Evolutionary conservation across 2,113 vertebrate species (phyloP), one percentile per base, ranked within the genome.

Genomic region (Sciurus niger): DNA sequence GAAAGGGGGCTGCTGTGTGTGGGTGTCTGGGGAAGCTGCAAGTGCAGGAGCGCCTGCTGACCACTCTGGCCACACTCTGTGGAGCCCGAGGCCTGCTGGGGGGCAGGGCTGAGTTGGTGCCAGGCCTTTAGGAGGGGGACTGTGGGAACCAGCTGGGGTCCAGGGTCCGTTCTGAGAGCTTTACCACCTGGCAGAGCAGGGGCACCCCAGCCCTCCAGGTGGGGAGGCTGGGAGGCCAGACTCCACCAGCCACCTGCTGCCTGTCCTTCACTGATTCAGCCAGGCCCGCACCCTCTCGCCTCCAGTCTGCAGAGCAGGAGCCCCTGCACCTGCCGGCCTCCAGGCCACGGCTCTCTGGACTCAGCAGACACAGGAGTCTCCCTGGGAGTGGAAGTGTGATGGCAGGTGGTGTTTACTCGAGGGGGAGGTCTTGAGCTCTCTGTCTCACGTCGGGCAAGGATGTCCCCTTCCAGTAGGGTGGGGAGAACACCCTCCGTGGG

Each of bases 171-270:
- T n/a, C n/a, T 18, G 37, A 73, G 63, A 4, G 37, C 40, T 40
- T 40, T 7, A 17, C 20, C 24, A 72, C 84, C 78, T 58, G n/a
- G 63, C 5, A 9, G 63, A 8, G 8, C 40, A 32, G 20, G 46
- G 43, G 24, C 2, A 6, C 37, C 72, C 22, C 58, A 8, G 58
- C 8, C 32, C n/a, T 25, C 6, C 9, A 4, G n/a, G n/a, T 9
- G 32, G 46, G 13, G 2, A 5, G 65, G 25, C 30, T 11, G 65
- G 46, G 14, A 37, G 4, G 0, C 1, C 6, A 73, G 53, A 2
- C 28, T 2, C 0, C 2, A 7, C 67, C 30, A 9, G 68, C 22
- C 63, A 30, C 63, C 1, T 6, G 20, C 58, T 0, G 14, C 5
- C 0, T 53, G 53, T 2, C 0, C 6, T 40, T 40, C 40, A 40